Percentiles rank a stretch among this genome's conserved stretches.
Evolutionary conservation across 2,888 invertebrate species (phyloP).

Genomic region (Alviniconcha strummeri): DNA sequence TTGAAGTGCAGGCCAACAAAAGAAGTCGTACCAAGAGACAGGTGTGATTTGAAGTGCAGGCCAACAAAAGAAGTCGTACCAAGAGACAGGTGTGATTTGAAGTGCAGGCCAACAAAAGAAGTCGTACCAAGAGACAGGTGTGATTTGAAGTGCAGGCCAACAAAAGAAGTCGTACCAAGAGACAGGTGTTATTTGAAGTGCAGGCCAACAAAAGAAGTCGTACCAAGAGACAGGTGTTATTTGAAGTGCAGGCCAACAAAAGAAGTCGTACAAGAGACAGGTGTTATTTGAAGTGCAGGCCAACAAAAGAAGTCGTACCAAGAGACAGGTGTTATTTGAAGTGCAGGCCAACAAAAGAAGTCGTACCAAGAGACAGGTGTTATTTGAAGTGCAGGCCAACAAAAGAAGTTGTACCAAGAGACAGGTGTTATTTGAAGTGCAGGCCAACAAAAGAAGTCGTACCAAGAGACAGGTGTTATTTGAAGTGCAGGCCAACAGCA

Average conservation of each 20-base stretch:
- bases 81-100: conserved; percentile 14
- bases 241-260: conserved; percentile 39
- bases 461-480: conserved; percentile 35
- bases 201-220: conserved; percentile 40
- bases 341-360: conserved; percentile 41
- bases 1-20: conserved; percentile 39
- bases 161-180: conserved; percentile 45
- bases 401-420: too few relatives aligned
- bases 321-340: background rate
- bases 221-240: conserved; percentile 36
- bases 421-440: too few relatives aligned
- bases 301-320: conserved; percentile 45
- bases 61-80: conserved; percentile 44
- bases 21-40: conserved; percentile 36
- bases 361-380: conserved; percentile 34
- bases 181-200: conserved; percentile 4
- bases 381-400: conserved; percentile 28
- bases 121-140: conserved; percentile 34
- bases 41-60: conserved; percentile 21
- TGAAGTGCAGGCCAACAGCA: conserved; percentile 46
- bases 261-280: conserved; percentile 32
- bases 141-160: conserved; percentile 29
- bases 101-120: conserved; percentile 41
- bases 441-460: background rate
- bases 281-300: conserved; percentile 22